Percentiles rank a stretch among this genome's conserved stretches.
phyloP scores from a whole-genome alignment of 2,888 invertebrate genomes.

The Candidula unifasciata region DNA sequence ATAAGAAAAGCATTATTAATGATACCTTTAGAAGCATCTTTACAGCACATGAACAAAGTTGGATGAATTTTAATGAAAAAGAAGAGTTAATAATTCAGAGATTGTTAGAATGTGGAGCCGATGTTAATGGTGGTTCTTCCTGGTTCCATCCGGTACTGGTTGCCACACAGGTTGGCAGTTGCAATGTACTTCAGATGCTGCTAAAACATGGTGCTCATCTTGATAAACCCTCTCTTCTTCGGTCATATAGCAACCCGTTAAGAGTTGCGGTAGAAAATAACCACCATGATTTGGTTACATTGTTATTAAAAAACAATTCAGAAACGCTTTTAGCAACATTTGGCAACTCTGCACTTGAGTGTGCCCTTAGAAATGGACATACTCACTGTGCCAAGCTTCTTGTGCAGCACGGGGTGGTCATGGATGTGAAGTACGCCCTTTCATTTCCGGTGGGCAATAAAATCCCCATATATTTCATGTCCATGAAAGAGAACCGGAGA shows the following conservation, averaged over 20 bases:
- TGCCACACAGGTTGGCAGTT: not conserved
- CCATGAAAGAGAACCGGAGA: too few relatives aligned
- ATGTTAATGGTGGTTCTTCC: not conserved
- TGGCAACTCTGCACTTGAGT: not conserved
- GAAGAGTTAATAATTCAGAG: not conserved
- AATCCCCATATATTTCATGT: too few relatives aligned
- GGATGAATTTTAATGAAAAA: not conserved
- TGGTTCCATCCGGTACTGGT: not conserved
- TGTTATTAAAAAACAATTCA: not conserved
- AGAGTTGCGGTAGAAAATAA: not conserved
- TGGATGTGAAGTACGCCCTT: not conserved
- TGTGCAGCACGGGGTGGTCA: not conserved
- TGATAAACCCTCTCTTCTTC: too few relatives aligned
- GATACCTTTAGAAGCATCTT: not conserved
- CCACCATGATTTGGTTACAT: not conserved
- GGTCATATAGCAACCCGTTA: too few relatives aligned
- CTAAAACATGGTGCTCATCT: not conserved
- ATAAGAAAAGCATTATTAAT: not conserved
- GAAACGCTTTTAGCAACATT: too few relatives aligned
- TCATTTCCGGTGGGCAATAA: not conserved
- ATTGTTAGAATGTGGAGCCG: not conserved
- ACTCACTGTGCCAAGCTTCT: constrained; percentile 16
- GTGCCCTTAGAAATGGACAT: not conserved
- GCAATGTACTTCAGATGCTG: not conserved
- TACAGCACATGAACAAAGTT: not conserved